phyloP scores from a whole-genome alignment of 2,888 invertebrate species.

The Chymomyza procnemis region DNA sequence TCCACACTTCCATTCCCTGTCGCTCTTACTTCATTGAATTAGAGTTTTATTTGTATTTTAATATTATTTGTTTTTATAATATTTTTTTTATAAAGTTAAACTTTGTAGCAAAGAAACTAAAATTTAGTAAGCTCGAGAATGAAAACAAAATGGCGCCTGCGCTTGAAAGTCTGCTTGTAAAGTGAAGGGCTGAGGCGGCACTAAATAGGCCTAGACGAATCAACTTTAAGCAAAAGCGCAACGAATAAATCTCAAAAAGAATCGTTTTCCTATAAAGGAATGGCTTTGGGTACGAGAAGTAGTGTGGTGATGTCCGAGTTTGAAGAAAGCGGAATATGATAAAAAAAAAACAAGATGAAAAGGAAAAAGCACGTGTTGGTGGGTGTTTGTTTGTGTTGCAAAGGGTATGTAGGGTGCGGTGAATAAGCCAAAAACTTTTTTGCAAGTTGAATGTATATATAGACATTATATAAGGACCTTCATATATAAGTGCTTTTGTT shows the following conservation, averaged over 20 bases:
- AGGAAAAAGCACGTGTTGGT: slow-evolving; percentile 42
- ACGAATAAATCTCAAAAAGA: slow-evolving; percentile 55
- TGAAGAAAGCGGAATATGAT: slow-evolving; percentile 40
- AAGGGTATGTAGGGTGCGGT: not conserved
- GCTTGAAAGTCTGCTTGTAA: slow-evolving; percentile 28
- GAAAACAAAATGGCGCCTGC: slow-evolving; percentile 58
- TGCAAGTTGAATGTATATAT: not conserved
- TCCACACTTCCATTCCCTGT: too few relatives aligned
- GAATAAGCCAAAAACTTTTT: not conserved
- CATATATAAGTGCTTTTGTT: too few relatives aligned
- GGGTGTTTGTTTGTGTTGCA: slow-evolving; percentile 8
- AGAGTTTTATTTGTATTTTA: too few relatives aligned
- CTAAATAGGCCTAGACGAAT: slow-evolving; percentile 65
- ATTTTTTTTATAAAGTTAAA: too few relatives aligned
- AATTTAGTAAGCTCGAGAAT: slow-evolving; percentile 23
- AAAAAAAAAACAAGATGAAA: slow-evolving; percentile 49
- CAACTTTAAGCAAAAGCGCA: slow-evolving; percentile 63
- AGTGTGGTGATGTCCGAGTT: slow-evolving; percentile 5
- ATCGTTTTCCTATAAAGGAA: slow-evolving; percentile 24
- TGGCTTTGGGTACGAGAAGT: not conserved
- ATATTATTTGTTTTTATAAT: too few relatives aligned
- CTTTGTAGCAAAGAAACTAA: not conserved
- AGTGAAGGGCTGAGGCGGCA: not conserved
- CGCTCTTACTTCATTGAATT: too few relatives aligned
- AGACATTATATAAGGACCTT: not conserved